Conservation (phyloP, 2,797 vertebrate genomes). For the Hirundo rustica region DNA sequence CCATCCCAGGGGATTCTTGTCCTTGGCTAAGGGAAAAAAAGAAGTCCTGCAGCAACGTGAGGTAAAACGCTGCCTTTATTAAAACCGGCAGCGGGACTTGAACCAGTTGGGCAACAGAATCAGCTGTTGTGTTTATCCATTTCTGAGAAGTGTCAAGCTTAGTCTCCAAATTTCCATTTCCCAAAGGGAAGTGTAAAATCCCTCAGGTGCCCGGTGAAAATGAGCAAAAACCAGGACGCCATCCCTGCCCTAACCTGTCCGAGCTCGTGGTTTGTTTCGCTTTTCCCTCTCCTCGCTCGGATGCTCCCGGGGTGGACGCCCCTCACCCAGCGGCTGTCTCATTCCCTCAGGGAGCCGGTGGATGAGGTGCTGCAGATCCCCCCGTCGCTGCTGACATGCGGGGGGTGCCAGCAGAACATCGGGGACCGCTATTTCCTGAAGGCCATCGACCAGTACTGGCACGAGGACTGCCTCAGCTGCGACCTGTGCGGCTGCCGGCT, state of each 20-base stretch:
- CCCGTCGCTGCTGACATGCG: constrained; percentile 92
- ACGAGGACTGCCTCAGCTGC: constrained; percentile 98
- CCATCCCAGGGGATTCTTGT: neutral
- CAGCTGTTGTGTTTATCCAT: neutral
- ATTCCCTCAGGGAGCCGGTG: constrained; percentile 86
- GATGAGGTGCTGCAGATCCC: constrained; percentile 99
- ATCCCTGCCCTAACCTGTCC: neutral
- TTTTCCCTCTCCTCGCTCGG: rapidly evolving
- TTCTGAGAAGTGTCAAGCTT: neutral
- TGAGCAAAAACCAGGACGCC: neutral
- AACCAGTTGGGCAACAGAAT: neutral
- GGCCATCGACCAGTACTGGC: constrained; percentile 99
- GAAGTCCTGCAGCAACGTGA: neutral
- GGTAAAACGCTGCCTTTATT: neutral
- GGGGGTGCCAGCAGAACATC: constrained; percentile 98
- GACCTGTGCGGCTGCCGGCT: constrained; percentile 96
- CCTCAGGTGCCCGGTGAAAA: neutral
- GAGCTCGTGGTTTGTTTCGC: rapidly evolving
- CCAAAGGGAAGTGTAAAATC: neutral
- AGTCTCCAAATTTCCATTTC: neutral
- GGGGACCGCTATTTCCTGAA: constrained; percentile 98
- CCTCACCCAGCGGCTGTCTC: neutral
- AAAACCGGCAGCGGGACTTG: neutral
- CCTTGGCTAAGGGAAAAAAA: neutral
- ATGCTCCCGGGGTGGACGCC: rapidly evolving